Conservation (phyloP, 2,113 vertebrate species). For the Myiagra hebetior region DNA sequence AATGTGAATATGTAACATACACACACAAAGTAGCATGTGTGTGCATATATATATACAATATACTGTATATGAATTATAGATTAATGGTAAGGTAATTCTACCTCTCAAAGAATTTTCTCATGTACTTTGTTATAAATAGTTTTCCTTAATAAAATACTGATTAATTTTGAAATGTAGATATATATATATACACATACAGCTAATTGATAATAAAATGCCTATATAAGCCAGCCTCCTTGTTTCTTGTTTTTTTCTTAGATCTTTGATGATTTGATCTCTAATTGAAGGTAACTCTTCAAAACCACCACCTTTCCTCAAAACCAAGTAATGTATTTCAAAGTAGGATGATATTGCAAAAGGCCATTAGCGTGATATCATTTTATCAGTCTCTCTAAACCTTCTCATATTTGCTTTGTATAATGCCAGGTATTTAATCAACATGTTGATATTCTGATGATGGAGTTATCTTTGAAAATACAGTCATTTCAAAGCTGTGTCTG, state of each 20-base stretch:
- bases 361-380: neutral
- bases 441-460: neutral
- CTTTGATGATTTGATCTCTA: neutral
- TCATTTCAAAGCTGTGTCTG: neutral
- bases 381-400: neutral
- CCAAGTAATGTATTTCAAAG: neutral
- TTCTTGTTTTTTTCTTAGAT: neutral
- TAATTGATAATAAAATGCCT: slow-evolving; percentile 74
- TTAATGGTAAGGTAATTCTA: slow-evolving; percentile 71
- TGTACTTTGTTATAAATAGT: slow-evolving; percentile 77
- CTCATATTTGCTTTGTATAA: neutral
- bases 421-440: neutral
- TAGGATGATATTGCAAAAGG: neutral
- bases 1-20: slow-evolving; percentile 55
- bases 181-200: neutral
- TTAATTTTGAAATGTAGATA: slow-evolving; percentile 71
- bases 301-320: neutral
- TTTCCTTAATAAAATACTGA: slow-evolving; percentile 59
- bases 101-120: slow-evolving; percentile 67
- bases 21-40: slow-evolving; percentile 63
- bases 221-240: neutral
- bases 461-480: neutral
- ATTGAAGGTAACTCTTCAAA: neutral
- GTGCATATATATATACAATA: slow-evolving; percentile 63
- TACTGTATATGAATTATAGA: slow-evolving; percentile 63